Evolutionary conservation across 23 tunicate species (phyloP).

Genomic region (Styela clava): DNA sequence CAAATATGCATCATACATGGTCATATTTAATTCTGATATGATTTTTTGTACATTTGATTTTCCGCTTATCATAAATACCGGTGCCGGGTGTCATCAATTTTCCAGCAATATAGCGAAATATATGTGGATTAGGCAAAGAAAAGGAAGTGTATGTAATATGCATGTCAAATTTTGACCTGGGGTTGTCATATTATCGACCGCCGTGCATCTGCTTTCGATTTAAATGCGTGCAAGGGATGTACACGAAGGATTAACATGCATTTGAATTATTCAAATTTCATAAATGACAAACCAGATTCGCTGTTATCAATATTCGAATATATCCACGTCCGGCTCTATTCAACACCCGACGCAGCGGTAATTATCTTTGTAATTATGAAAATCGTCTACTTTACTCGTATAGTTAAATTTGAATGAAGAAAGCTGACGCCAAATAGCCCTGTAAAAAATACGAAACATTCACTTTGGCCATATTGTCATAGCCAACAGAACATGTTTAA

Average conservation of each 20-base stretch:
- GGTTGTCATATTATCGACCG: not conserved
- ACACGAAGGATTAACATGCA: not conserved
- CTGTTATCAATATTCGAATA: not conserved
- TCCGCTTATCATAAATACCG: not conserved
- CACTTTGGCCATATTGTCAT: too few species aligned
- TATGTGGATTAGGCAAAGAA: not conserved
- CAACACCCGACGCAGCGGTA: too few species aligned
- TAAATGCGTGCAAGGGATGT: not conserved
- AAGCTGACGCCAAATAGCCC: too few species aligned
- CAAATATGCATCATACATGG: not conserved
- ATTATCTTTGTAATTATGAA: too few species aligned
- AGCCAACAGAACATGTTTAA: too few species aligned
- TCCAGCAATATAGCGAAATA: not conserved
- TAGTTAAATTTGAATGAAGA: too few species aligned
- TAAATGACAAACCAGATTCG: not conserved
- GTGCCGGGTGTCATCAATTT: not conserved
- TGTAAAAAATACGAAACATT: too few species aligned
- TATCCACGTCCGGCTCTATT: not conserved
- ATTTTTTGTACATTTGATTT: too few species aligned
- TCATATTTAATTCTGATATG: too few species aligned
- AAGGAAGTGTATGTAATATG: not conserved
- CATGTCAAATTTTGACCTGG: not conserved
- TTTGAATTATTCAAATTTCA: not conserved
- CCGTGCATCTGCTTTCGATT: not conserved
- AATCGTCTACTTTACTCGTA: too few species aligned